Evolutionary conservation across 2,797 vertebrate species (phyloP).

Genomic region (Micrastur ruficollis): DNA sequence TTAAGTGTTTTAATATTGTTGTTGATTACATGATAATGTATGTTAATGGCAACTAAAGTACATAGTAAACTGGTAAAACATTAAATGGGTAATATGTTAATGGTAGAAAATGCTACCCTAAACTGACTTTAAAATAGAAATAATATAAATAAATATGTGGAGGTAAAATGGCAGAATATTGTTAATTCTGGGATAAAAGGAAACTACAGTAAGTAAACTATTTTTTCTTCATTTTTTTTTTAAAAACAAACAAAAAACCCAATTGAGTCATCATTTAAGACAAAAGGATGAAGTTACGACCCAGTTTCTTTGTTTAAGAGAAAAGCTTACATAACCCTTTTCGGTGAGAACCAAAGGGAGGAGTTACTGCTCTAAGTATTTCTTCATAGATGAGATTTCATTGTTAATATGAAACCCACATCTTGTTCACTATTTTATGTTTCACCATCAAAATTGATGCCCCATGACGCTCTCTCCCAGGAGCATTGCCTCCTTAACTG

Average conservation of each 20-base stretch:
- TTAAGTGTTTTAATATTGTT: neutral
- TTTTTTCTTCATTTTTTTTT: neutral
- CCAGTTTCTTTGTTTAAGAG: neutral
- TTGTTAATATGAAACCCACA: neutral
- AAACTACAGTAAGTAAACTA: neutral
- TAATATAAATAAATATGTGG: neutral
- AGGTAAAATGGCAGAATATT: neutral
- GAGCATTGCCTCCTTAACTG: accelerated
- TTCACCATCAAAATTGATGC: neutral
- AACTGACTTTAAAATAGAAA: neutral
- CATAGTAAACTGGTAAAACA: neutral
- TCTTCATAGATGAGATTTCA: neutral
- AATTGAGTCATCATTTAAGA: neutral
- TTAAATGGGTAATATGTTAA: neutral
- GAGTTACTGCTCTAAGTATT: neutral
- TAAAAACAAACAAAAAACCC: neutral
- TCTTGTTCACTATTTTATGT: neutral
- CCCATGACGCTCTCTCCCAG: neutral
- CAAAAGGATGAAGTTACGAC: neutral
- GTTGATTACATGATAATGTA: neutral
- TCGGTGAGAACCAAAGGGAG: neutral
- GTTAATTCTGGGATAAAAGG: neutral
- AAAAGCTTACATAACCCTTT: neutral
- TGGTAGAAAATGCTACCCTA: neutral
- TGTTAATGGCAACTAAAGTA: neutral